Base-by-base conservation (phyloP, 2,113 vertebrate species). In the Myocastor coypus region DNA sequence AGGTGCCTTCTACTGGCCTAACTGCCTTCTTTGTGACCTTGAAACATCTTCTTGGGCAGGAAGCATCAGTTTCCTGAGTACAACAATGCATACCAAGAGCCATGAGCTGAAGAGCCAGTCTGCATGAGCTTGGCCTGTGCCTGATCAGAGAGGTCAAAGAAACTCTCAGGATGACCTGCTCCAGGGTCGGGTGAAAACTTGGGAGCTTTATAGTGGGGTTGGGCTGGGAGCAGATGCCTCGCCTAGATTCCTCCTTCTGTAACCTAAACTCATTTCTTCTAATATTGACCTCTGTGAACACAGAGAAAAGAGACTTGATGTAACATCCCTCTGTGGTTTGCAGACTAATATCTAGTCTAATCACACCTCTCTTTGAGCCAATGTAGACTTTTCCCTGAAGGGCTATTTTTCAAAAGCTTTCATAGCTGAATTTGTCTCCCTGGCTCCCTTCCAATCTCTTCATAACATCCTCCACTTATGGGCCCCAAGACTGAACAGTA, bases 341-440 rank as follows among this genome's bases (percentile, higher is more conserved):
- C 95, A 93, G 97, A 71, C 94, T 95, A 68, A 94, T 95, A 86
- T 80, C 91, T 81, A 97, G 95, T 92, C 94, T 85, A 24, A 17
- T 77, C 96, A 96, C 88, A 94, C 52, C 40, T 94, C 85, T 96
- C 84, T 87, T 68, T 40, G 64, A 85, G 82, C 69, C 90, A 73
- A 94, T 94, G 91, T 7, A 89, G 91, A 83, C 92, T 78, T 95
- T 77, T 91, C 97, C 96, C 97, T 66, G 78, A 96, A 97, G 97
- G 69, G 96, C 97, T 86, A 75, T 97, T 97, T 97, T 89, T 97
- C 95, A 96, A 94, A 96, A 81, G 82, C 96, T 84, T 96, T 81
- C 89, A 96, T 94, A 83, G 95, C 88, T 94, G 83, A 71, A 94
- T 89, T 89, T 87, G 80, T 71, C 89, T 96, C 59, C 66, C 42